Percentiles rank a stretch among this genome's conserved stretches.
Evolutionary conservation across 2,888 invertebrate species (phyloP).

Genomic region (Meganola albula): DNA sequence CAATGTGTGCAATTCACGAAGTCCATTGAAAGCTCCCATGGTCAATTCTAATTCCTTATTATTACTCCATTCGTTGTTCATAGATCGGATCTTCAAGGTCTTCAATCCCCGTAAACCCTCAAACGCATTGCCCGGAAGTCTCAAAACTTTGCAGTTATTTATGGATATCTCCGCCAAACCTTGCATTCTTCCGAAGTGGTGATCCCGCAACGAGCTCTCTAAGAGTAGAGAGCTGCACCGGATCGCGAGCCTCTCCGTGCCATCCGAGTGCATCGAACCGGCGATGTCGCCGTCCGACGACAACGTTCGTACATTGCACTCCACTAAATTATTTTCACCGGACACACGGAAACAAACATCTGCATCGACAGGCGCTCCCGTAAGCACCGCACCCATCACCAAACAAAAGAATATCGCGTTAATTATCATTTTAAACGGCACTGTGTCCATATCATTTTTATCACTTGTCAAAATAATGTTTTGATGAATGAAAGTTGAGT

Average conservation of each 20-base stretch:
- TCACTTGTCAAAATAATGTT: slow-evolving; percentile 57
- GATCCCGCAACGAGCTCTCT: slow-evolving; percentile 86
- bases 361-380: slow-evolving; percentile 69
- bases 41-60: slow-evolving; percentile 85
- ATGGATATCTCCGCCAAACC: slow-evolving; percentile 87
- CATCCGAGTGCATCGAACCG: slow-evolving; percentile 81
- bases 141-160: slow-evolving; percentile 87
- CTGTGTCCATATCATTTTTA: slow-evolving; percentile 73
- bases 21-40: slow-evolving; percentile 83
- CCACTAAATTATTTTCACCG: slow-evolving; percentile 57
- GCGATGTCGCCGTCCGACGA: slow-evolving; percentile 83
- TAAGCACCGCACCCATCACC: slow-evolving; percentile 74
- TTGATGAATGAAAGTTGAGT: slow-evolving; percentile 52
- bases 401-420: slow-evolving; percentile 73
- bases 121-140: slow-evolving; percentile 86
- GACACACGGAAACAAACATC: slow-evolving; percentile 67
- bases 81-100: slow-evolving; percentile 85
- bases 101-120: slow-evolving; percentile 88
- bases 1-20: slow-evolving; percentile 86
- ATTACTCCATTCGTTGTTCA: slow-evolving; percentile 86
- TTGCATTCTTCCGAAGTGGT: slow-evolving; percentile 84
- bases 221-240: slow-evolving; percentile 79
- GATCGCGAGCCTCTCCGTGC: slow-evolving; percentile 84
- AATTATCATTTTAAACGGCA: slow-evolving; percentile 73
- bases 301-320: slow-evolving; percentile 83